Percentiles rank a stretch among this genome's conserved stretches.
Evolutionary conservation across 2,888 invertebrate species (phyloP).

Genomic region (Cephus nigrinus): DNA sequence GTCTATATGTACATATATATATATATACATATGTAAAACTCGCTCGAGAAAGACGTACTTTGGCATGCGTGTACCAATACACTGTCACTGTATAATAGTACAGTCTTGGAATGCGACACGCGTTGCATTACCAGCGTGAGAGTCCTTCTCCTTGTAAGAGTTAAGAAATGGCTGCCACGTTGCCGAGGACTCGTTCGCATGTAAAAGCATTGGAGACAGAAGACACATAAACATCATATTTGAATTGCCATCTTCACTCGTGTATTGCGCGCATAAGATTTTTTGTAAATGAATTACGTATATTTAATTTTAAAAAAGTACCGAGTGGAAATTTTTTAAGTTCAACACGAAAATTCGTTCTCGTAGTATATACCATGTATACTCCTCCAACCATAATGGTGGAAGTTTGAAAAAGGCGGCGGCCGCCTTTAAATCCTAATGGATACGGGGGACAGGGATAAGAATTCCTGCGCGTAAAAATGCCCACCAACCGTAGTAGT

Average conservation of each 20-base stretch:
- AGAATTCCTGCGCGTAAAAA: slow-evolving; percentile 36
- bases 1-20: slow-evolving; percentile 15
- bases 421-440: not conserved
- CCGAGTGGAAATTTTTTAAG: not conserved
- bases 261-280: too few relatives aligned
- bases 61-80: slow-evolving; percentile 2
- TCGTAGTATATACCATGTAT: not conserved
- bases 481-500: slow-evolving; percentile 35
- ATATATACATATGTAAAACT: slow-evolving; percentile 38
- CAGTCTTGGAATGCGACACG: slow-evolving; percentile 41
- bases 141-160: slow-evolving; percentile 26
- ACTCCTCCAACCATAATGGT: not conserved
- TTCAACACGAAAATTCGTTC: not conserved
- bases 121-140: slow-evolving; percentile 34
- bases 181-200: not conserved
- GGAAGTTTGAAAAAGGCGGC: not conserved
- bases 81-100: slow-evolving; percentile 8
- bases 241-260: not conserved
- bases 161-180: not conserved
- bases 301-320: not conserved
- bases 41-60: slow-evolving; percentile 18
- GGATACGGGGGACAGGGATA: slow-evolving; percentile 9
- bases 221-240: not conserved
- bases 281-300: too few relatives aligned
- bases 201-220: not conserved